Base-by-base conservation (phyloP, 1,140 invertebrate genomes). In the Dendroctonus ponderosae region DNA sequence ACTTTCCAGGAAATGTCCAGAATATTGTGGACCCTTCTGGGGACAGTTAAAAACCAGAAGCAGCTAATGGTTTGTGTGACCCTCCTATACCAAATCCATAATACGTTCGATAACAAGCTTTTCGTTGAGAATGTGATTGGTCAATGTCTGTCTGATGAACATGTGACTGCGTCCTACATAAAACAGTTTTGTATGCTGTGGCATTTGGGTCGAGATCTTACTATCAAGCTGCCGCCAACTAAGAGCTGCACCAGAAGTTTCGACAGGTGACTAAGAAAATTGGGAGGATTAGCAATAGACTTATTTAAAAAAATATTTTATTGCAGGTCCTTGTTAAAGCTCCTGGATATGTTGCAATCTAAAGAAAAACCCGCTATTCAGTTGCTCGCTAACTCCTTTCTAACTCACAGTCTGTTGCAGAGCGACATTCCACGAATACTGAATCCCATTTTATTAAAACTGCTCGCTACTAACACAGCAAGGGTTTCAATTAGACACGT, bases 401-500 rank as follows among this genome's bases (percentile, higher is more conserved):
- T 92, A 5, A 79, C 86, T 48, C 89, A 91, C 70, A 84, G 88
- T 7, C 76, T 94, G 5, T 82, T 93, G 48, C 83, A 90, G 4
- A 89, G 89, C 5, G 92, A 94, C 73, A 85, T 93, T 60, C 83
- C 86, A 6, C 81, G 92, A 0, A 82, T 97, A 37, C 82, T 96
- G 6, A 91, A 91, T 71, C 91, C 93, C 0, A 79, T 94, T 6
- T 81, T 95, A 44, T 82, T 85, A 44, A 90, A 94, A 76, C 78
- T 97, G 3, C 80, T 96, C 1, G 87, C 92, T 70, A 86, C 91
- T 8, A 89, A 88, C 50, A 95, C 93, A 0, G 89, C 91, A 60
- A 84, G 94, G 38, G 86, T 96, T 66, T 92, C 92, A 52, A 89
- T 96, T 4, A 85, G 92, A 7, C 91, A 95, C 75, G 88, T 93